Evolutionary conservation across 2,888 invertebrate species (phyloP), one percentile per base, ranked within the genome.

Genomic region (Amphimallon solstitiale): DNA sequence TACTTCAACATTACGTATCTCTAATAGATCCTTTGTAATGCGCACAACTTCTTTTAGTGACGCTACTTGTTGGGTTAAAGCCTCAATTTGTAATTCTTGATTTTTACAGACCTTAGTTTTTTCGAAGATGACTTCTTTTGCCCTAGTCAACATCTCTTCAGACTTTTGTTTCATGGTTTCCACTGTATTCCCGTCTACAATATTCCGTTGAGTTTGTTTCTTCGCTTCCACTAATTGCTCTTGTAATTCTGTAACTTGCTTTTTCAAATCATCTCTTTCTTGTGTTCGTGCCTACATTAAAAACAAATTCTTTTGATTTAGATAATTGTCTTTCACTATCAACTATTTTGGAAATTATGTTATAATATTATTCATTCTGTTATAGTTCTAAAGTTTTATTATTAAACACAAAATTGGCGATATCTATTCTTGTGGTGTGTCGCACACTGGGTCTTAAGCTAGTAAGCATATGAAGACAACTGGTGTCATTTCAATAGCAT

Each of bases 11-110:
- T 91, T 93, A 70, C 93, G 87, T 49, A 94, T 91, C 75, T 91
- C 90, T 17, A 94, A 80, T 76, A 94, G 83, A 73, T 93, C 92
- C 78, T 92, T 93, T 1, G 93, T 93, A 66, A 94, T 92, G 7
- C 85, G 82, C n/a, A 92, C 88, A 46, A 94, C 93, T 76, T 94
- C 93, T 78, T 92, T 93, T 34, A 93, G 83, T 0, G 93, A 92
- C 43, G 87, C 85, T 5, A 92, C 90, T 80, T 94, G 92, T 5
- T 87, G 87, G 23, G 84, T 87, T 51, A 92, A 80, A 0, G 92
- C 92, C 66, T 87, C 86, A 61, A 93, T 92, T 80, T 93, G 92
- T 71, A 91, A 84, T 77, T 93, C 93, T 76, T 93, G 91, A 78
- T 92, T 92, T 77, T 90, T 89, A 70, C 90, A 90, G 74, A 90